Evolutionary conservation across 2,113 vertebrate genomes (phyloP).

Genomic region (Sander lucioperca): DNA sequence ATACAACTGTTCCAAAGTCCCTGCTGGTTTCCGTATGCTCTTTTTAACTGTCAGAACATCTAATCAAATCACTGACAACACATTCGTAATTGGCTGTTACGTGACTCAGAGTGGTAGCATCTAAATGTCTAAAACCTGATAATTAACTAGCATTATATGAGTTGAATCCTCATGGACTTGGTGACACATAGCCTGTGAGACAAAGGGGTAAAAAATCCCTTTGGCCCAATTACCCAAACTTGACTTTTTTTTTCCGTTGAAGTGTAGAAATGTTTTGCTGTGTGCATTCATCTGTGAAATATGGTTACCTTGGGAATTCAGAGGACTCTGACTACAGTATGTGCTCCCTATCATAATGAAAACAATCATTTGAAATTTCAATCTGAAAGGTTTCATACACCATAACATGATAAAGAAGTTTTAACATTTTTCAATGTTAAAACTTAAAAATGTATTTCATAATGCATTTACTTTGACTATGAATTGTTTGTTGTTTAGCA

Average conservation of each 20-base stretch:
- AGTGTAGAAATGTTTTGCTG: neutral
- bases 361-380: neutral
- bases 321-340: neutral
- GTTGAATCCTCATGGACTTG: neutral
- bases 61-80: neutral
- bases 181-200: neutral
- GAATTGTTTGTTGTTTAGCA: too few species aligned
- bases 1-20: neutral
- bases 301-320: neutral
- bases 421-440: too few species aligned
- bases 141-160: neutral
- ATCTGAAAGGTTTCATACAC: too few species aligned
- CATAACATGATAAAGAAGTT: too few species aligned
- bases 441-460: too few species aligned
- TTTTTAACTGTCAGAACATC: constrained; percentile 4
- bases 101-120: neutral
- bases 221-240: constrained; percentile 1
- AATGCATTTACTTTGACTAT: too few species aligned
- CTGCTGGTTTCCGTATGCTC: neutral
- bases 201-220: neutral
- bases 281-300: neutral
- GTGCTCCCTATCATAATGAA: neutral
- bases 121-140: constrained; percentile 11
- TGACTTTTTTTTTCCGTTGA: neutral
- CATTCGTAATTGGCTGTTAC: constrained; percentile 12